Conservation (phyloP, 2,113 vertebrate genomes). For the Corythornis cristatus region DNA sequence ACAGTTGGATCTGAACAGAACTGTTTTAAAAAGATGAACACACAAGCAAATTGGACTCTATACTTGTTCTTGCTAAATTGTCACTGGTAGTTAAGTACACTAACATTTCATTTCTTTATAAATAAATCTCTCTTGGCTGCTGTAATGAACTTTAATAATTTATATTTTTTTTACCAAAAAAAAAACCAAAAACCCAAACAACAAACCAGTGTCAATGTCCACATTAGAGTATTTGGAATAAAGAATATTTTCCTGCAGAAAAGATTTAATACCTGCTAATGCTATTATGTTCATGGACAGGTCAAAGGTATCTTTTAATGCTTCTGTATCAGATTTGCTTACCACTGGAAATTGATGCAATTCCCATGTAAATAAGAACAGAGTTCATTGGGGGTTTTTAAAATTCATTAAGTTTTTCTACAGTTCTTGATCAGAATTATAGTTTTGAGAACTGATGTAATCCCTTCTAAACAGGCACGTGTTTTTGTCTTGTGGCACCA, state of each 20-base stretch:
- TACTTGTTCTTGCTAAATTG: background rate
- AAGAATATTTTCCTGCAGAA: background rate
- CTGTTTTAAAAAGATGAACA: background rate
- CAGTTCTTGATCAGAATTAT: background rate
- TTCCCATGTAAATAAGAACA: background rate
- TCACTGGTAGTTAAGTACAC: background rate
- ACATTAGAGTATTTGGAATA: background rate
- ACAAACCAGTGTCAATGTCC: background rate
- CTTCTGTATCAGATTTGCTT: background rate
- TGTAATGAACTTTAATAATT: background rate
- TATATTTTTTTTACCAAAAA: background rate
- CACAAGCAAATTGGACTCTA: background rate
- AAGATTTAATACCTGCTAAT: background rate
- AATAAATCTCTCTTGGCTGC: background rate
- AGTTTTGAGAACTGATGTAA: rapidly evolving
- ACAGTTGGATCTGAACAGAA: background rate
- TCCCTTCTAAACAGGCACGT: background rate
- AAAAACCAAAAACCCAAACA: no score
- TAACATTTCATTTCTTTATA: background rate
- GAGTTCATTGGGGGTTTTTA: background rate
- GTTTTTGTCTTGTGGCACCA: background rate
- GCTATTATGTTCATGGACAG: background rate
- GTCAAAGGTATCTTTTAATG: background rate
- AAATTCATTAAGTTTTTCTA: background rate
- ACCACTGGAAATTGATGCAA: background rate